Evolutionary conservation across 2,888 invertebrate genomes (phyloP).

Genomic region (Trachelus stipa): DNA sequence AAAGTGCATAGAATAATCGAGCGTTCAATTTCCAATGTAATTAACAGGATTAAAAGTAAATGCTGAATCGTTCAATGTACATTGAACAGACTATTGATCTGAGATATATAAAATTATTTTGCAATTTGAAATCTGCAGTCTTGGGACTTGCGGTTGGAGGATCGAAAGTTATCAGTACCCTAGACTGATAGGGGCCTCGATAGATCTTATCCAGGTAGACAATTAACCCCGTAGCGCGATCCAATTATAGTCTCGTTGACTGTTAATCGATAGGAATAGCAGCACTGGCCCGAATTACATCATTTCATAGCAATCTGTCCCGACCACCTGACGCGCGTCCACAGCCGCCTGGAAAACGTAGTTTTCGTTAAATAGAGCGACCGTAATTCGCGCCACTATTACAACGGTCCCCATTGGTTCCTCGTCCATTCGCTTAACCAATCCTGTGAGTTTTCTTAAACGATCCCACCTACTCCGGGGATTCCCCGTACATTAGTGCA

Average conservation of each 20-base stretch:
- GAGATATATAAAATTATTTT: neutral
- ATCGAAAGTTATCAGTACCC: neutral
- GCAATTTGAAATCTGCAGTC: neutral
- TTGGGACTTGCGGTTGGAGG: neutral
- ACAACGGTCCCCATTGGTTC: neutral
- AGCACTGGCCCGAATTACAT: neutral
- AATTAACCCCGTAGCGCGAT: neutral
- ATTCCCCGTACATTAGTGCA: neutral
- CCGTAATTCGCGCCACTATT: neutral
- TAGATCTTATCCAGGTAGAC: neutral
- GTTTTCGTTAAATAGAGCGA: neutral
- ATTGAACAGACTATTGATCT: neutral
- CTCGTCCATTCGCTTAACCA: neutral
- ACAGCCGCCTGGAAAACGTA: neutral
- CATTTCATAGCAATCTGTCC: neutral
- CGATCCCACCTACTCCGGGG: neutral
- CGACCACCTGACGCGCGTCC: neutral
- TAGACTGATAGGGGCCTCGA: neutral
- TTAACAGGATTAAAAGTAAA: neutral
- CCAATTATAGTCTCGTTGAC: neutral
- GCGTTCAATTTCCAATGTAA: neutral
- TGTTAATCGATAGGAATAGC: neutral
- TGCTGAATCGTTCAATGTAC: neutral
- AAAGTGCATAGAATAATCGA: neutral
- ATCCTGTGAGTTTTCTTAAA: neutral